Percentiles rank a stretch among this genome's conserved stretches.
Conservation (phyloP, 2,113 vertebrate genomes). For the Mobula birostris region DNA sequence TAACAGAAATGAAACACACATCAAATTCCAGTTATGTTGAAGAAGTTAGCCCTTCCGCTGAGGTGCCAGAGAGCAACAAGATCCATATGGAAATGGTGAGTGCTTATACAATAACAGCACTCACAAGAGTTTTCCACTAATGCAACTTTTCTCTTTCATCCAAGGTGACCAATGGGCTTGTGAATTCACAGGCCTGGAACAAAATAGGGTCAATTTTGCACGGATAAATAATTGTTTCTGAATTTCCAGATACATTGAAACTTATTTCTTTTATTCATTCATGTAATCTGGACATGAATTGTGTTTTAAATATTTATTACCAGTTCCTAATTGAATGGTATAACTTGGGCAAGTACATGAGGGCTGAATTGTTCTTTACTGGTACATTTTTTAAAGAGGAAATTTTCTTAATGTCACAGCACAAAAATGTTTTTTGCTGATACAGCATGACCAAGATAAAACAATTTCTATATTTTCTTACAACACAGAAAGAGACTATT, state of each 20-base stretch:
- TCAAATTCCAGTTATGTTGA: not conserved
- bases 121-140: not conserved
- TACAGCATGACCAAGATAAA: not conserved
- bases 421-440: not conserved
- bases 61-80: not conserved
- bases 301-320: too few relatives aligned
- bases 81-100: not conserved
- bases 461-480: not conserved
- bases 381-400: not conserved
- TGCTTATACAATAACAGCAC: not conserved
- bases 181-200: not conserved
- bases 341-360: too few relatives aligned
- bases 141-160: not conserved
- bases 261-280: too few relatives aligned
- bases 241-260: not conserved
- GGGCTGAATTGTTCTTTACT: not conserved
- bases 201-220: not conserved
- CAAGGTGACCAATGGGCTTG: not conserved
- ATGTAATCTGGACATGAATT: too few relatives aligned
- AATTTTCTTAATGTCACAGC: not conserved
- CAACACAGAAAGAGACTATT: too few relatives aligned
- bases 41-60: not conserved
- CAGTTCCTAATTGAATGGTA: too few relatives aligned
- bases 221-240: not conserved
- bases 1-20: not conserved